phyloP scores from a whole-genome alignment of 2,797 vertebrate species.

The Cossypha niveicapilla region DNA sequence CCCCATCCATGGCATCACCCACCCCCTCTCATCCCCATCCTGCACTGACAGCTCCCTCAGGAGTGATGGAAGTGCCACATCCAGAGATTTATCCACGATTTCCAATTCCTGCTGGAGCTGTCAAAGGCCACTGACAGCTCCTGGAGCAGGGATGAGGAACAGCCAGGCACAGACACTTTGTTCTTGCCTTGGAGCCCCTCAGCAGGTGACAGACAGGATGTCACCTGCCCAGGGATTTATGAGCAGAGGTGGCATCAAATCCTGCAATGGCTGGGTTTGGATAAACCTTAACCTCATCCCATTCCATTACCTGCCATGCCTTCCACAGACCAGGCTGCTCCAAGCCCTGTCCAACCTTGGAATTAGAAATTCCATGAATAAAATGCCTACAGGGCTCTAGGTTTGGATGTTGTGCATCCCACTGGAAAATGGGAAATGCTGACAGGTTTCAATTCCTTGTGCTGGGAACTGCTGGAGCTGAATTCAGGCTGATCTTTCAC shows the following conservation, averaged over 20 bases:
- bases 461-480: neutral
- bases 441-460: neutral
- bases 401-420: neutral
- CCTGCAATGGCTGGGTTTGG: neutral
- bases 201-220: neutral
- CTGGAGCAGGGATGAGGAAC: neutral
- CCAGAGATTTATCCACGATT: accelerated
- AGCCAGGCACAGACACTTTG: neutral
- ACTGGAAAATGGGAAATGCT: neutral
- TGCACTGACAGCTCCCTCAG: neutral
- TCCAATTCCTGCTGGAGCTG: neutral
- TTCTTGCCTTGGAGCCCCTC: neutral
- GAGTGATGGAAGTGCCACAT: accelerated
- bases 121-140: neutral
- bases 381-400: neutral
- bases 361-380: neutral
- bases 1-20: neutral
- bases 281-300: neutral
- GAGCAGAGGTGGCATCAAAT: neutral
- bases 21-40: neutral
- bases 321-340: neutral
- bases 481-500: neutral
- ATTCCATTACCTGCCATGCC: neutral
- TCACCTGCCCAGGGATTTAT: neutral
- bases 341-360: neutral